phyloP scores from a whole-genome alignment of 92 coral and sea anemone genomes.

The Virgularia gustaviana region DNA sequence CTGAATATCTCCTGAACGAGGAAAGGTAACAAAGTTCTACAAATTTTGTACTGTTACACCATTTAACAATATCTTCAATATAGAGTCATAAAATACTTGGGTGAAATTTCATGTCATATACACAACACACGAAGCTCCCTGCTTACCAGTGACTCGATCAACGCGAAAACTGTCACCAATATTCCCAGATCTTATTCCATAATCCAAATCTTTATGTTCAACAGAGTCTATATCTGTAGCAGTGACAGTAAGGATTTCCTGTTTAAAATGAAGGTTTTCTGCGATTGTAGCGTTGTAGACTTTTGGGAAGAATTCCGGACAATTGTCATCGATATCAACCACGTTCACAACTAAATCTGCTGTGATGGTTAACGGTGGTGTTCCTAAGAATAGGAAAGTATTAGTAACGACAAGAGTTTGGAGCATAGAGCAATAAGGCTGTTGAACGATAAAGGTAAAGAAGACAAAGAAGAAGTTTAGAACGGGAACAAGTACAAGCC shows the following conservation, averaged over 20 bases:
- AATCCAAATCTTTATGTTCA: conserved; percentile 47
- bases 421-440: too few relatives aligned
- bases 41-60: too few relatives aligned
- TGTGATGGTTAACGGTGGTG: conserved; percentile 60
- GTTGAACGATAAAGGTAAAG: too few relatives aligned
- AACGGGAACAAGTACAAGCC: too few relatives aligned
- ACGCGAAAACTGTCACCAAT: conserved; percentile 69
- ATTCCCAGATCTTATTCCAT: conserved; percentile 72
- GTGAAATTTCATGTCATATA: too few relatives aligned
- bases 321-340: conserved; percentile 89
- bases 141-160: conserved; percentile 57
- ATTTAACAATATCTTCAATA: too few relatives aligned
- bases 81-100: too few relatives aligned
- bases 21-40: too few relatives aligned
- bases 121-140: too few relatives aligned
- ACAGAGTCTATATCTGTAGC: conserved; percentile 74
- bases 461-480: too few relatives aligned
- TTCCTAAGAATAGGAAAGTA: conserved; percentile 28
- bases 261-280: conserved; percentile 57
- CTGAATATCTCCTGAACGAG: too few relatives aligned
- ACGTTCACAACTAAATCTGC: conserved; percentile 73
- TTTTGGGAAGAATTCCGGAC: conserved; percentile 76
- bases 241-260: conserved; percentile 60
- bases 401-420: too few relatives aligned
- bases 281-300: conserved; percentile 76